Percentiles rank a stretch among this genome's conserved stretches.
Conservation (phyloP, 2,113 vertebrate genomes). For the Mungos mungo region DNA sequence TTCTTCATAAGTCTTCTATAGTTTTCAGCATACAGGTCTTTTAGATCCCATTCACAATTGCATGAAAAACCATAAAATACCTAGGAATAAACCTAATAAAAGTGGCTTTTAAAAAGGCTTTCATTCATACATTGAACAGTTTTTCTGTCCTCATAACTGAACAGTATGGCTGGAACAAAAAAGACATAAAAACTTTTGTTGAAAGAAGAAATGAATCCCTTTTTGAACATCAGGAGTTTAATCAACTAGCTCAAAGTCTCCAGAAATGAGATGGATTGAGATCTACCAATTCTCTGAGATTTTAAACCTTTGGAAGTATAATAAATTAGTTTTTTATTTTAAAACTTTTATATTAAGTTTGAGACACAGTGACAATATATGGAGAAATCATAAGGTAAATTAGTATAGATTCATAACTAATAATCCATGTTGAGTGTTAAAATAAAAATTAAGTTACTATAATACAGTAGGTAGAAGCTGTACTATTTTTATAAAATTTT, state of each 20-base stretch:
- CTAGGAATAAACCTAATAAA: no score
- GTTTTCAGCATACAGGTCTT: no score
- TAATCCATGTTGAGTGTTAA: background rate
- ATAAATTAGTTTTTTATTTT: background rate
- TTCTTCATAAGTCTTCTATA: no score
- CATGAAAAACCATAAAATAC: no score
- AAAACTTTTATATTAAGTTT: conserved; percentile 21
- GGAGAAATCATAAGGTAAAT: background rate
- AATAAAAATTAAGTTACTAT: background rate
- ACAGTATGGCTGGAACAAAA: background rate
- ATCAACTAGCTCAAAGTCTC: background rate
- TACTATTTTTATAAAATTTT: background rate
- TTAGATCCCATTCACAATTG: no score
- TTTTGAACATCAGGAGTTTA: background rate
- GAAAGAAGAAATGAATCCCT: background rate
- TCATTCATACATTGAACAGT: background rate
- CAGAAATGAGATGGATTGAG: background rate
- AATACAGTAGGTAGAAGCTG: background rate
- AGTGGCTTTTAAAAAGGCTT: background rate
- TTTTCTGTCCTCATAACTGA: background rate
- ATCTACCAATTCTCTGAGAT: background rate
- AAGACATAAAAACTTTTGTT: background rate
- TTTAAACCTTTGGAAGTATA: background rate
- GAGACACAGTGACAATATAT: background rate
- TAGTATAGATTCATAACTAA: background rate